Percentiles rank a stretch among this genome's conserved stretches.
Evolutionary conservation across 2,113 vertebrate species (phyloP).

Genomic region (Phrynosoma platyrhinos): DNA sequence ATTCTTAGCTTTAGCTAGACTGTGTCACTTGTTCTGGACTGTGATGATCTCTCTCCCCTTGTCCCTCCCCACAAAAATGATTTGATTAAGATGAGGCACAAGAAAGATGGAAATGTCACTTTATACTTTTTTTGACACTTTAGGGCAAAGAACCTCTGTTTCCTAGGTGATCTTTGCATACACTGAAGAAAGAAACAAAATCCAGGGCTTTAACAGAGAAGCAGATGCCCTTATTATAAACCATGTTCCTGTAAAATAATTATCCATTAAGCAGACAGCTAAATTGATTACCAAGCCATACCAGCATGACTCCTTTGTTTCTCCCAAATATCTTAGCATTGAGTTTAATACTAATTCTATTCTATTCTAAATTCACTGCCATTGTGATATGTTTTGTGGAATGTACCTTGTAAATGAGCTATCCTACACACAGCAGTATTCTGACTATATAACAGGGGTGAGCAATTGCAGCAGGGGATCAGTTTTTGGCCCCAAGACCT

Average conservation of each 20-base stretch:
- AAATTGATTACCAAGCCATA: not conserved
- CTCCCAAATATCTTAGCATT: constrained; percentile 35
- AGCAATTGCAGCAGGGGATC: no score
- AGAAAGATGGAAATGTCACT: not conserved
- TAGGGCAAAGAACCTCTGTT: constrained; percentile 24
- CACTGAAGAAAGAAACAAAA: constrained; percentile 53
- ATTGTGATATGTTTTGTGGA: not conserved
- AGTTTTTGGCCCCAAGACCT: no score
- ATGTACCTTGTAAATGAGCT: not conserved
- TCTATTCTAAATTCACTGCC: not conserved
- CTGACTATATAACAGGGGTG: not conserved
- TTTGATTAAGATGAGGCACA: fast-evolving
- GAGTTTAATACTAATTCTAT: not conserved
- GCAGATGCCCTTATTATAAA: constrained; percentile 27
- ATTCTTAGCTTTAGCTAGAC: not conserved
- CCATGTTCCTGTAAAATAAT: constrained; percentile 13
- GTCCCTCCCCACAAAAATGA: not conserved
- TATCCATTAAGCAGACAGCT: constrained; percentile 32
- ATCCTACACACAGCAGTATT: not conserved
- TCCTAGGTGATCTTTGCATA: constrained; percentile 35
- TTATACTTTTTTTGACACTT: not conserved
- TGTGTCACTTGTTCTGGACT: not conserved
- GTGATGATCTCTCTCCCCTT: fast-evolving
- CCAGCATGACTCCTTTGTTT: constrained; percentile 38
- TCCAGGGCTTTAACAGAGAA: constrained; percentile 40